Percentiles rank a stretch among this genome's conserved stretches.
phyloP scores from a whole-genome alignment of 2,888 invertebrate genomes.

The Agonopterix alstromeriana region DNA sequence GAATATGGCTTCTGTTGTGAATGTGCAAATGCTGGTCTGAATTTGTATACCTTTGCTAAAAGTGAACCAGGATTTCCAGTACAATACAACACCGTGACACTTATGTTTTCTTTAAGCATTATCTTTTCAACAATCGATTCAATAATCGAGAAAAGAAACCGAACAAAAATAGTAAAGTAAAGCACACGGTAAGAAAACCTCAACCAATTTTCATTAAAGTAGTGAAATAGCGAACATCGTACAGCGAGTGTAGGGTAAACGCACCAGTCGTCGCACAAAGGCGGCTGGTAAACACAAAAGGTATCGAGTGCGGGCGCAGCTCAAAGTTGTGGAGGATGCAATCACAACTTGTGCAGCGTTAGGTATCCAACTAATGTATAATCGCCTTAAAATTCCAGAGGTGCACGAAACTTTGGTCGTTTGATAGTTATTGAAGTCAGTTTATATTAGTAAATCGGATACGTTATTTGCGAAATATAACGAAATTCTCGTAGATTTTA shows the following conservation, averaged over 20 bases:
- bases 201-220: slow-evolving; percentile 25
- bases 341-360: slow-evolving; percentile 53
- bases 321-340: slow-evolving; percentile 56
- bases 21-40: too few relatives aligned
- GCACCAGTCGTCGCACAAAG: slow-evolving; percentile 35
- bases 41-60: too few relatives aligned
- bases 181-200: slow-evolving; percentile 8
- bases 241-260: slow-evolving; percentile 48
- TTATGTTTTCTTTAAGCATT: too few relatives aligned
- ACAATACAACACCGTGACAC: too few relatives aligned
- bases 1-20: too few relatives aligned
- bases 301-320: slow-evolving; percentile 41
- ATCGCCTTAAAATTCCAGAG: slow-evolving; percentile 39
- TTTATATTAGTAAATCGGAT: too few relatives aligned
- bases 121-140: too few relatives aligned
- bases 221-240: slow-evolving; percentile 23
- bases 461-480: neutral
- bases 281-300: slow-evolving; percentile 58
- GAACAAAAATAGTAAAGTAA: too few relatives aligned
- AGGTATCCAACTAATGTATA: slow-evolving; percentile 22
- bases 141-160: too few relatives aligned
- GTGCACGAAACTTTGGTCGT: slow-evolving; percentile 1
- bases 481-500: too few relatives aligned
- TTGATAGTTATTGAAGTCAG: neutral
- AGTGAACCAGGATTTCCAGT: too few relatives aligned